These are phyloP conservation scores for Onychostruthus taczanowskii DNA, from an alignment of 2,113 vertebrate genomes.

Conservation along the genomic window DNA sequence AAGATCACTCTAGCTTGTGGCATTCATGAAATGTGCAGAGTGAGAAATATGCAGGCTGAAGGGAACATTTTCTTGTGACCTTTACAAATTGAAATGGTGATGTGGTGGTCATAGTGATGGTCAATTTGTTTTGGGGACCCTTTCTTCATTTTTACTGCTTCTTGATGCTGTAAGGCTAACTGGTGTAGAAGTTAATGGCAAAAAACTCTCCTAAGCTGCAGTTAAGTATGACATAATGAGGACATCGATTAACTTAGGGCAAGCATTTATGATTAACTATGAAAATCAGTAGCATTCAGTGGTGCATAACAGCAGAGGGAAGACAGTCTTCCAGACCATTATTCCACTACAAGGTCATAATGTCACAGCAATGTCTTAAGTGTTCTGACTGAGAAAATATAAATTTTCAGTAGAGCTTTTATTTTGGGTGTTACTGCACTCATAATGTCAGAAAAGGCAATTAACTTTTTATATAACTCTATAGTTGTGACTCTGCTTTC, in stretches of 20 bases:
- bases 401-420: background rate
- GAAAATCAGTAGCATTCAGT: constrained; percentile 50
- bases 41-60: background rate
- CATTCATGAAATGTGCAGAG: background rate
- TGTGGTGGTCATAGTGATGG: background rate
- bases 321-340: constrained; percentile 12
- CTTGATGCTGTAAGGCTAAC: constrained; percentile 6
- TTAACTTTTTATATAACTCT: background rate
- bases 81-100: constrained; percentile 11
- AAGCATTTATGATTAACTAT: constrained; percentile 55
- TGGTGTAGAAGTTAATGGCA: constrained; percentile 51
- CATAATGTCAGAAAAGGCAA: background rate
- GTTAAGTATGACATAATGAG: constrained; percentile 66
- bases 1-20: background rate
- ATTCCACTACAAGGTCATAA: constrained; percentile 41
- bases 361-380: constrained; percentile 3
- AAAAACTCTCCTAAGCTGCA: constrained; percentile 43
- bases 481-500: background rate
- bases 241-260: constrained; percentile 67
- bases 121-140: background rate
- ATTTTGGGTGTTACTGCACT: background rate
- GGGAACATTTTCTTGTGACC: constrained; percentile 28
- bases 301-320: constrained; percentile 30
- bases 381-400: background rate
- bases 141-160: constrained; percentile 38